These are phyloP conservation scores for Alviniconcha strummeri DNA, from an alignment of 2,888 invertebrate genomes.

Conservation along the genomic window DNA sequence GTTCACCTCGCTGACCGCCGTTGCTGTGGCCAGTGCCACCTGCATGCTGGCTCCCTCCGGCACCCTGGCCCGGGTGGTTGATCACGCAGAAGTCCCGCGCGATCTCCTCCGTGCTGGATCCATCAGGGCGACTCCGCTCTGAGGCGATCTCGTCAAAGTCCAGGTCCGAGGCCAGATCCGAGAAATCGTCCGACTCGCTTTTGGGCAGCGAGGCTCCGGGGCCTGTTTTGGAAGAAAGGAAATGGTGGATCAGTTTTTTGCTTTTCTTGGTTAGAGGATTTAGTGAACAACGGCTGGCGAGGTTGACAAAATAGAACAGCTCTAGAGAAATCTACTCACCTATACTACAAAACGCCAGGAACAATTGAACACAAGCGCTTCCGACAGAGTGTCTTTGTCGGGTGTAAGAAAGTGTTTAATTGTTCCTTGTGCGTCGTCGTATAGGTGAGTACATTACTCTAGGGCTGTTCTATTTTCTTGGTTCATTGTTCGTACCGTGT, in stretches of 20 bases:
- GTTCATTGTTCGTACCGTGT: too few relatives aligned
- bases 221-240: conserved; percentile 38
- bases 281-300: too few relatives aligned
- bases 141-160: conserved; percentile 64
- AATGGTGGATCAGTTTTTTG: neutral
- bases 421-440: neutral
- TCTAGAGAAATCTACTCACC: too few relatives aligned
- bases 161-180: conserved; percentile 61
- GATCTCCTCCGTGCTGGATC: conserved; percentile 62
- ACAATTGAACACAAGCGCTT: too few relatives aligned
- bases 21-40: conserved; percentile 20
- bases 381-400: too few relatives aligned
- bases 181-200: conserved; percentile 67
- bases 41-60: neutral
- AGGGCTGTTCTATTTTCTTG: too few relatives aligned
- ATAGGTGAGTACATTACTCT: too few relatives aligned
- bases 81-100: conserved; percentile 61
- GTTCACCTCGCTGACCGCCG: neutral
- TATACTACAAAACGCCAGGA: too few relatives aligned
- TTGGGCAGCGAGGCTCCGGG: conserved; percentile 49
- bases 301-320: too few relatives aligned
- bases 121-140: conserved; percentile 53
- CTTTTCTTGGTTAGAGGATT: too few relatives aligned
- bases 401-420: neutral
- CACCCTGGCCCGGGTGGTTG: conserved; percentile 36